A percentile compares a stretch with the other conserved stretches of the same genome.
These are phyloP conservation scores for Ifrita kowaldi DNA, from an alignment of 2,113 vertebrate genomes.

Conservation along the genomic window DNA sequence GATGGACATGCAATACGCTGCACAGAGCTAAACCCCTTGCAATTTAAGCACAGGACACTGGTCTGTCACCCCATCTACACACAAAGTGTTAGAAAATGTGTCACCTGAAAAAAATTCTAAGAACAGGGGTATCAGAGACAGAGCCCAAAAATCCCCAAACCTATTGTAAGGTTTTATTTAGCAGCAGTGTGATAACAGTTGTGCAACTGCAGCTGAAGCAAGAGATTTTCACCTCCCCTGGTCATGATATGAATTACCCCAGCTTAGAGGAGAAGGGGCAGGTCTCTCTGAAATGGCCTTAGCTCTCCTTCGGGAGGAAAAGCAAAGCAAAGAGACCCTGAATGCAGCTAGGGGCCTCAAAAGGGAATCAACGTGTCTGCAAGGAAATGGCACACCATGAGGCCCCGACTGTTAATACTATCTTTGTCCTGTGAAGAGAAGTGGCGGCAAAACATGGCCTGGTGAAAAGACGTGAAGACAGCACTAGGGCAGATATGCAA, in stretches of 20 bases:
- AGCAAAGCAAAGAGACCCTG: not conserved
- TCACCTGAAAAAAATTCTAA: not conserved
- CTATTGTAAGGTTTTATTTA: not conserved
- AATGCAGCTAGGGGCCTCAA: not conserved
- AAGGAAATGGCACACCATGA: not conserved
- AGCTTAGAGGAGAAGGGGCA: not conserved
- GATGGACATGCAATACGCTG: not conserved
- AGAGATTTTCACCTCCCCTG: not conserved
- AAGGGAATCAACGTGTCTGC: not conserved
- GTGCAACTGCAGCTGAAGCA: not conserved
- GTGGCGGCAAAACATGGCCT: not conserved
- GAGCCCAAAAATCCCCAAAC: not conserved
- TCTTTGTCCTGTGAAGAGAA: not conserved
- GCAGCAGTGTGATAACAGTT: not conserved
- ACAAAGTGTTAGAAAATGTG: not conserved
- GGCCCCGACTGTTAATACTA: not conserved
- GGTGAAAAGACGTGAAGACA: not conserved
- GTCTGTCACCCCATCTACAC: not conserved
- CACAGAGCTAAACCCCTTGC: not conserved
- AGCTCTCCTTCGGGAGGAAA: not conserved
- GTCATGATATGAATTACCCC: not conserved
- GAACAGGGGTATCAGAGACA: not conserved
- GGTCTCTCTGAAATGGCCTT: not conserved
- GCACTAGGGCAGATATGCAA: not conserved
- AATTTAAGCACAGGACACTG: not conserved